Evolutionary conservation across 2,888 invertebrate species (phyloP), one percentile per base, ranked within the genome.

Genomic region (Lasioglossum zephyrum): DNA sequence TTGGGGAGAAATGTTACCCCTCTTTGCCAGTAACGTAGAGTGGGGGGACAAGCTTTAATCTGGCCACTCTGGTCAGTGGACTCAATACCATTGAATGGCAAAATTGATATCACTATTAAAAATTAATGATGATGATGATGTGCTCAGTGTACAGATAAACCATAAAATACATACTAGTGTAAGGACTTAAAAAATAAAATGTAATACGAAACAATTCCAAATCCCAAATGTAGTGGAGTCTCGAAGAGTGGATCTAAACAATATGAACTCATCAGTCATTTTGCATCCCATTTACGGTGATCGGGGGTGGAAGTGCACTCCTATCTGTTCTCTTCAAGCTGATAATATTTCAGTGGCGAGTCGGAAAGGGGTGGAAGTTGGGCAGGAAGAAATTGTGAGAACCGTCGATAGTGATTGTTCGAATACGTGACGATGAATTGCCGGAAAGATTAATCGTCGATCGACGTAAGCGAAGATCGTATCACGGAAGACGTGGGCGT

Each of bases 321-420:
- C 87, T 84, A 83, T 81, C 81, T 75, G 74, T 80, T 82, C 80
- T 72, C 82, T 81, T 86, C 82, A 89, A 76, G 87, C 77, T 49
- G 85, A 82, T 84, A 87, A 91, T 91, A 90, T 88, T 89, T 90
- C 89, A 90, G 74, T 73, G 83, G 53, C 47, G 73, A 70, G 77
- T 73, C 73, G 79, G 77, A 79, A 77, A 75, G 63, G 49, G 85
- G 69, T 11, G 81, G 79, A 39, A 57, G 73, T 70, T 72, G 39
- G 72, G 22, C 73, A n/a, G 74, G 84, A 87, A 88, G 86, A 85
- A 88, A 84, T 88, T 83, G 84, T 81, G 53, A 79, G 73, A 82
- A 73, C 85, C 83, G 81, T 66, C 85, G 85, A 90, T 86, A 84
- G 80, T 60, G 85, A 82, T 81, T 81, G 69, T 53, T 77, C 76